Percentiles rank a stretch among this genome's conserved stretches.
Evolutionary conservation across 2,797 vertebrate genomes (phyloP).

Genomic region (Schizothorax lantsangensis): DNA sequence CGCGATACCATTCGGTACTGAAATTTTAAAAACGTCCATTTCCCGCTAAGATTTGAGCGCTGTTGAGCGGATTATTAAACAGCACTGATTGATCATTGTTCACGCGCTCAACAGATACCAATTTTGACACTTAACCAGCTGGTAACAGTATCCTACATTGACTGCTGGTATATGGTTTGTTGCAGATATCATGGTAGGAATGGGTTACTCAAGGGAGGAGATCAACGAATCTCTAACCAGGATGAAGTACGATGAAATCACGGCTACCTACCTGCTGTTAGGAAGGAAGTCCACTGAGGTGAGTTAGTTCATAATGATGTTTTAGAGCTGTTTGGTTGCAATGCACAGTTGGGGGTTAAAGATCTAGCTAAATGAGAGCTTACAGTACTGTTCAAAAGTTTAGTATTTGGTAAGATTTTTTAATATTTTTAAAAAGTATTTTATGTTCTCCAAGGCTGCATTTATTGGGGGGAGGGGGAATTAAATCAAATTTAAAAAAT

Average conservation of each 20-base stretch:
- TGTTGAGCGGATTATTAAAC: too few species aligned
- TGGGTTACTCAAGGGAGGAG: constrained; percentile 90
- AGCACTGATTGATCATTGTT: too few species aligned
- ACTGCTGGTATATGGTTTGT: not conserved
- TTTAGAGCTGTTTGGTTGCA: too few species aligned
- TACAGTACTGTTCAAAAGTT: not conserved
- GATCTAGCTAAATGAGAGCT: not conserved
- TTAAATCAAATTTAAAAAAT: not conserved
- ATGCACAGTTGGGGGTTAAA: not conserved
- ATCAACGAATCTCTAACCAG: constrained; percentile 89
- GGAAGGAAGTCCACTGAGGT: constrained; percentile 88
- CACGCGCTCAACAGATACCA: too few species aligned
- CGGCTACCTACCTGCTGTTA: constrained; percentile 86
- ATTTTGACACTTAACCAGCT: not conserved
- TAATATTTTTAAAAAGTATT: not conserved
- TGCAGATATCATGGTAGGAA: constrained; percentile 90
- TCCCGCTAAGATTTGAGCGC: too few species aligned
- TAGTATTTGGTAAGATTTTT: not conserved
- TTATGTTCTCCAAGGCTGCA: not conserved
- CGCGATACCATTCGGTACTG: too few species aligned
- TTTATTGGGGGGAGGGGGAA: not conserved
- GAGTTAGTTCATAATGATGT: constrained; percentile 56
- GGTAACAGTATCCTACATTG: too few species aligned
- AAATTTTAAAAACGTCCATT: too few species aligned
- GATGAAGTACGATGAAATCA: constrained; percentile 92